Evolutionary conservation across 1,140 invertebrate genomes (phyloP).

Genomic region (Ceratina japonica): DNA sequence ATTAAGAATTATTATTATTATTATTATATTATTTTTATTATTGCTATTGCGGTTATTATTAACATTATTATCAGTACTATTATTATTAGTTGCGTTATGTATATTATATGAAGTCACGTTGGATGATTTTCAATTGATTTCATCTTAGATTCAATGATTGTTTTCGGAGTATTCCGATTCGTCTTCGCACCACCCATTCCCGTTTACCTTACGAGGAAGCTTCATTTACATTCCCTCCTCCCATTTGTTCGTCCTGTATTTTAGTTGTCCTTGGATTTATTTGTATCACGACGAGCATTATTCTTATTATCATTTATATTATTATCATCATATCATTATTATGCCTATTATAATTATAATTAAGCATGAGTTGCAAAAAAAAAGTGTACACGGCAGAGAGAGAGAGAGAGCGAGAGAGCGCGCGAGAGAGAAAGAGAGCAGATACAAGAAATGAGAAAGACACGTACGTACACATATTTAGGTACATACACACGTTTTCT

Average conservation of each 20-base stretch:
- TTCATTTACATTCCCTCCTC: neutral
- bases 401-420: slow-evolving; percentile 3
- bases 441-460: slow-evolving; percentile 5
- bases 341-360: slow-evolving; percentile 49
- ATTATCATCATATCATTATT: slow-evolving; percentile 43
- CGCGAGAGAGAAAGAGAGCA: neutral
- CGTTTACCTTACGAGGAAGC: neutral
- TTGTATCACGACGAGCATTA: slow-evolving; percentile 54
- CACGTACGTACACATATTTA: slow-evolving; percentile 46
- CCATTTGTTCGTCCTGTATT: slow-evolving; percentile 23
- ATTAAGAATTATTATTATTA: slow-evolving; percentile 41
- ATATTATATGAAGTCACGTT: slow-evolving; percentile 29
- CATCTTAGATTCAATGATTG: neutral
- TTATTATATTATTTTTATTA: slow-evolving; percentile 41
- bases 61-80: slow-evolving; percentile 36
- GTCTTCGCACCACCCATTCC: neutral
- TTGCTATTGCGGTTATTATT: slow-evolving; percentile 46
- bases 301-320: slow-evolving; percentile 41
- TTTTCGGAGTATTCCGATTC: neutral
- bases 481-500: slow-evolving; percentile 66
- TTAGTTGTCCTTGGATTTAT: slow-evolving; percentile 50
- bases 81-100: slow-evolving; percentile 57
- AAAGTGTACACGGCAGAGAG: slow-evolving; percentile 31
- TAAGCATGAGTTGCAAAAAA: slow-evolving; percentile 54
- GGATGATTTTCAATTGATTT: neutral